Conservation (phyloP, 2,888 invertebrate species). For the Phengaris arion region DNA sequence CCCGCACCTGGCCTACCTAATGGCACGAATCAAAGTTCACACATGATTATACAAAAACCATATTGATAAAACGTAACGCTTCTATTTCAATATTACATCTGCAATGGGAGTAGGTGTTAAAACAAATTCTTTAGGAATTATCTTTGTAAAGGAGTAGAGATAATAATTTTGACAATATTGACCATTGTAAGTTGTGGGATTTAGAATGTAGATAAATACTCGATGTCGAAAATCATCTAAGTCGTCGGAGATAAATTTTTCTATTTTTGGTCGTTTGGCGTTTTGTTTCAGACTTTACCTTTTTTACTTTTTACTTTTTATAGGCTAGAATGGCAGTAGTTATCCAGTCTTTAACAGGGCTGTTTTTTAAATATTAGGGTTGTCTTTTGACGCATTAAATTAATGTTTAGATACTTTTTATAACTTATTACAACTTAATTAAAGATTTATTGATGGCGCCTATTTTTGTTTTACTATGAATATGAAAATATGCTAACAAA, state of each 20-base stretch:
- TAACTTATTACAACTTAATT: background rate
- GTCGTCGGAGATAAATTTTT: too few species aligned
- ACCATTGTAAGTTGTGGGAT: too few species aligned
- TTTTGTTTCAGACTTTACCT: too few species aligned
- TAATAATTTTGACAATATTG: too few species aligned
- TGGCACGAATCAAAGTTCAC: slow-evolving; percentile 41
- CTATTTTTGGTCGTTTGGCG: too few species aligned
- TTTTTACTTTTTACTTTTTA: too few species aligned
- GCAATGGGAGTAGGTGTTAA: background rate
- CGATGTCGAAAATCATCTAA: too few species aligned
- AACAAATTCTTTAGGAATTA: background rate
- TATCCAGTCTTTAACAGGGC: too few species aligned
- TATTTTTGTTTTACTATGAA: slow-evolving; percentile 15
- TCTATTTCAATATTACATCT: background rate
- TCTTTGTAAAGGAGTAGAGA: too few species aligned
- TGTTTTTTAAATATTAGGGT: background rate
- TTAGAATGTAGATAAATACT: too few species aligned
- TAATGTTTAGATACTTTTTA: background rate
- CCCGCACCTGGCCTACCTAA: slow-evolving; percentile 43
- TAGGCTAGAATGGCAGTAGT: too few species aligned
- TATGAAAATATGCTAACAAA: slow-evolving; percentile 25
- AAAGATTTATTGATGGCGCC: background rate
- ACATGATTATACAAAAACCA: slow-evolving; percentile 1
- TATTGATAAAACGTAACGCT: slow-evolving; percentile 7
- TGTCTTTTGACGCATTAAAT: background rate